Conservation (phyloP, 1,140 invertebrate species). For the Atta cephalotes region DNA sequence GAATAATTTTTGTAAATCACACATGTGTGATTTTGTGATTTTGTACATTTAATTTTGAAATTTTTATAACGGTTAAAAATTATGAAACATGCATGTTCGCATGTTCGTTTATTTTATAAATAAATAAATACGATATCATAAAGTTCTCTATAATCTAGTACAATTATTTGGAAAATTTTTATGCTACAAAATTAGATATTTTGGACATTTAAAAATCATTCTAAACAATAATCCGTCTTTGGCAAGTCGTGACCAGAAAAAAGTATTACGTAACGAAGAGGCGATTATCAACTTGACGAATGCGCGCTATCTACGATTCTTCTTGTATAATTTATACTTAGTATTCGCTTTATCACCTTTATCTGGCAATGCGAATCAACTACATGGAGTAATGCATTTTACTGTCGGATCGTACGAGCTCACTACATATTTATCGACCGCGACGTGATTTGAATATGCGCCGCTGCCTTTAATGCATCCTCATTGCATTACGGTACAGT, state of each 20-base stretch:
- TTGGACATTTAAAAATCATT: not conserved
- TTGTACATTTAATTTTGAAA: not conserved
- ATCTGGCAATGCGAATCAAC: conserved; percentile 48
- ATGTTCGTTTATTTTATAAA: not conserved
- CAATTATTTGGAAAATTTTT: not conserved
- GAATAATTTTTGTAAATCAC: not conserved
- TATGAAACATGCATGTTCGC: not conserved
- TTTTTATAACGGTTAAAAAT: not conserved
- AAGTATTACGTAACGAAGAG: not conserved
- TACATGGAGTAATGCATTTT: conserved; percentile 30
- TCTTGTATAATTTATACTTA: conserved; percentile 39
- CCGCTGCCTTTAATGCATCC: conserved; percentile 53
- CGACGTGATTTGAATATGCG: conserved; percentile 63
- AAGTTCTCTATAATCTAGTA: not conserved
- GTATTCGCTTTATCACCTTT: conserved; percentile 54
- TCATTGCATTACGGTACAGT: conserved; percentile 45
- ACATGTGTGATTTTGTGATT: not conserved
- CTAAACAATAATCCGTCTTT: not conserved
- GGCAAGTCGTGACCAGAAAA: not conserved
- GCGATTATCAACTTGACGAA: conserved; percentile 41
- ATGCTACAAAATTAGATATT: not conserved
- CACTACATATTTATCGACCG: conserved; percentile 61
- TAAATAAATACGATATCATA: not conserved
- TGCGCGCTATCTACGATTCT: conserved; percentile 41
- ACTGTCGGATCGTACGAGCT: conserved; percentile 23